phyloP scores from a whole-genome alignment of 2,797 vertebrate genomes.

The Halcyon badia region DNA sequence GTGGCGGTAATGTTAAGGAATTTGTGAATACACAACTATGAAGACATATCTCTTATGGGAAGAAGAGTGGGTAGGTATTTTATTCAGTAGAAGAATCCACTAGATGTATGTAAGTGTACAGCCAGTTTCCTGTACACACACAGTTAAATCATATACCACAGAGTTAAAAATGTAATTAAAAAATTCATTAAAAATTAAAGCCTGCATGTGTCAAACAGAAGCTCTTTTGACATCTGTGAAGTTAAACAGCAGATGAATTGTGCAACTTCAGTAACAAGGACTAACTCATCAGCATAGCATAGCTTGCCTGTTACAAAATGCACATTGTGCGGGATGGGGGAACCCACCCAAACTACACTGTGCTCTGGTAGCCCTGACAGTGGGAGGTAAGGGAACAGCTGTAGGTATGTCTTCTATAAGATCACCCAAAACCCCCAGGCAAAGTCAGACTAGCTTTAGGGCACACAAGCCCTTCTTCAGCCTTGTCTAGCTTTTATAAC shows the following conservation, averaged over 20 bases:
- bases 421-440: not conserved
- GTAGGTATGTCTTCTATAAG: accelerated
- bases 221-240: not conserved
- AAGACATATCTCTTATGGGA: accelerated
- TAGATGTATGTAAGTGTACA: not conserved
- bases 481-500: not conserved
- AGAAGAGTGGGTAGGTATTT: not conserved
- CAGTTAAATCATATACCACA: not conserved
- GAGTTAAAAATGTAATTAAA: not conserved
- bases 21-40: not conserved
- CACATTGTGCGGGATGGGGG: accelerated
- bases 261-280: not conserved
- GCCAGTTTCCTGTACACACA: not conserved
- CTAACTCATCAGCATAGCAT: not conserved
- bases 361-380: not conserved
- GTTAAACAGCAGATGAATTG: not conserved
- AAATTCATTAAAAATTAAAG: not conserved
- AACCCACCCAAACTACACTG: not conserved
- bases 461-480: not conserved
- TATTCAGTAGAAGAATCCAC: not conserved
- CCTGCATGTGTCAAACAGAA: not conserved
- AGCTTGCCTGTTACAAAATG: not conserved
- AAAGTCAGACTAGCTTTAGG: not conserved
- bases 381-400: not conserved
- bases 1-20: not conserved